A percentile compares a stretch with the other conserved stretches of the same genome.
These are phyloP conservation scores for Zosterops hypoxanthus DNA, from an alignment of 2,113 vertebrate genomes.

Conservation along the genomic window DNA sequence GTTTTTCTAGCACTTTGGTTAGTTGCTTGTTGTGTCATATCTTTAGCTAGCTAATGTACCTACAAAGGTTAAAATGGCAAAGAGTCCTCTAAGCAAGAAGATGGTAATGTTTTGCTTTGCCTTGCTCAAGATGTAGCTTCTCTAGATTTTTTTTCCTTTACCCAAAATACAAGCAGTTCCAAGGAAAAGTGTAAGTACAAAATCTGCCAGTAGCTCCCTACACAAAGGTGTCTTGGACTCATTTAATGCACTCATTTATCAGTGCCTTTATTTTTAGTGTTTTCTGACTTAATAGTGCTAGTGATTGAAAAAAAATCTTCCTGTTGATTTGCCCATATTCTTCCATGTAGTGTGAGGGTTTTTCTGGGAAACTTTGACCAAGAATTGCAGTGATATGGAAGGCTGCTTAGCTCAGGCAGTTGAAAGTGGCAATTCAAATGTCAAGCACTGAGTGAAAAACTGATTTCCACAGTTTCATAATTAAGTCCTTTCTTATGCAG, in stretches of 20 bases:
- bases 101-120: background rate
- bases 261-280: background rate
- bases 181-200: background rate
- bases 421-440: background rate
- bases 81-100: background rate
- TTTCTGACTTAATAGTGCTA: background rate
- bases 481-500: background rate
- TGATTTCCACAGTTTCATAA: background rate
- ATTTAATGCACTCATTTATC: background rate
- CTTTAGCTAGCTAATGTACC: background rate
- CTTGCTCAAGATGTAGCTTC: background rate
- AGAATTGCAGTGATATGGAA: background rate
- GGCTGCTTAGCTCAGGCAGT: background rate
- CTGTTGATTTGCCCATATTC: accelerated
- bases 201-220: background rate
- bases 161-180: background rate
- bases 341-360: background rate
- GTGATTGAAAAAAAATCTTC: background rate
- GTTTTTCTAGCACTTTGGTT: background rate
- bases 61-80: background rate
- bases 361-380: background rate
- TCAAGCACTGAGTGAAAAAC: background rate
- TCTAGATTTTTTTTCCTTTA: background rate
- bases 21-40: background rate
- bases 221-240: background rate